Conservation (phyloP, 2,113 vertebrate genomes). For the Eolophus roseicapilla region DNA sequence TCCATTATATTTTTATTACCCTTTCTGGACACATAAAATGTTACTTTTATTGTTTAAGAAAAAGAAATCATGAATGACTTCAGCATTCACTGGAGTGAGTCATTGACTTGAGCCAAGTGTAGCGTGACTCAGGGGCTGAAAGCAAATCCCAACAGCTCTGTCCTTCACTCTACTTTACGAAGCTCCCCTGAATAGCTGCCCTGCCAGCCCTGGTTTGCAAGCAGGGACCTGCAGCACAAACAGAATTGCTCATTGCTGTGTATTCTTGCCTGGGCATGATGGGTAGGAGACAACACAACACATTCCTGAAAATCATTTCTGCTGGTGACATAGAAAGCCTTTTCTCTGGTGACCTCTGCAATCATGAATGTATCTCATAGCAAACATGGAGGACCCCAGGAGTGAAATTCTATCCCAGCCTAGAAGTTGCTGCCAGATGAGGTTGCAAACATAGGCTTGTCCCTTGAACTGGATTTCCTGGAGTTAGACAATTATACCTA, state of each 20-base stretch:
- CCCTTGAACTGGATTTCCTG: background rate
- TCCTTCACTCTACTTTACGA: background rate
- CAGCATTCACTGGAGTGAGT: background rate
- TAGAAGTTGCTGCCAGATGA: background rate
- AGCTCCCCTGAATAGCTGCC: background rate
- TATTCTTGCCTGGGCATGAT: background rate
- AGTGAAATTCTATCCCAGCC: background rate
- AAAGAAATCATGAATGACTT: conserved; percentile 34
- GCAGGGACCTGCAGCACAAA: background rate
- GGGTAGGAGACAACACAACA: background rate
- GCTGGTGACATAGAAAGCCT: background rate
- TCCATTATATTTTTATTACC: conserved; percentile 44
- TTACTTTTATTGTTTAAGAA: conserved; percentile 30
- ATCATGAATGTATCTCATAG: background rate
- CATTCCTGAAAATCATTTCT: background rate
- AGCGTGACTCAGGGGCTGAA: background rate
- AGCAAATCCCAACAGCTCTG: background rate
- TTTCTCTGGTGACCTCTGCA: background rate
- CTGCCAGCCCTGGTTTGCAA: background rate
- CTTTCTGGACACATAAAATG: conserved; percentile 31
- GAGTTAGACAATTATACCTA: background rate
- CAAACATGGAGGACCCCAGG: background rate
- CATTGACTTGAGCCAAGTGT: background rate
- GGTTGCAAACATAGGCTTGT: background rate
- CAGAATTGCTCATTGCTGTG: background rate